Conservation (phyloP, 2,113 vertebrate species). For the Ameiurus melas region DNA sequence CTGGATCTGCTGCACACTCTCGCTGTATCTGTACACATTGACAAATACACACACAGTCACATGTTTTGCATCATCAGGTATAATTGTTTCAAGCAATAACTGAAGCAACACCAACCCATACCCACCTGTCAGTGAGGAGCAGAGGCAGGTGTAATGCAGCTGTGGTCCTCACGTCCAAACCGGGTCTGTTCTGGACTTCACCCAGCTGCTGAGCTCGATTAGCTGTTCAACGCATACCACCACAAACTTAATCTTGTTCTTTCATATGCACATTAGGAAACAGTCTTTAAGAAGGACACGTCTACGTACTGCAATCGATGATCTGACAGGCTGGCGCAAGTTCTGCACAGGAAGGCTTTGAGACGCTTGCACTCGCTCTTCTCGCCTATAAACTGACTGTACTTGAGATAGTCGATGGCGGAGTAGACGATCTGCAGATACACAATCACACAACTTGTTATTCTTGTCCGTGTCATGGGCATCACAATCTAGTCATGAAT, state of each 20-base stretch:
- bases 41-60: background rate
- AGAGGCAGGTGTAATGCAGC: no score
- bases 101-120: no score
- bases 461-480: background rate
- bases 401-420: slow-evolving; percentile 17
- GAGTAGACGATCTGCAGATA: slow-evolving; percentile 16
- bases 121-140: no score
- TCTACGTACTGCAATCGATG: no score
- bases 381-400: background rate
- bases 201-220: no score
- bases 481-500: background rate
- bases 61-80: background rate
- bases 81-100: no score
- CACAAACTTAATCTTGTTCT: no score
- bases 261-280: no score
- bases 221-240: no score
- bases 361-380: background rate
- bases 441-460: background rate
- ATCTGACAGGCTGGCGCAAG: slow-evolving; percentile 1
- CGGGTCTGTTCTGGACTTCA: no score
- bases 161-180: no score
- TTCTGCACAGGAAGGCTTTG: background rate
- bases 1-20: slow-evolving; percentile 31
- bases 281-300: no score
- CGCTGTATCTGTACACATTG: slow-evolving; percentile 22